Evolutionary conservation across 2,113 vertebrate species (phyloP).

Genomic region (Australoheros scitulus): DNA sequence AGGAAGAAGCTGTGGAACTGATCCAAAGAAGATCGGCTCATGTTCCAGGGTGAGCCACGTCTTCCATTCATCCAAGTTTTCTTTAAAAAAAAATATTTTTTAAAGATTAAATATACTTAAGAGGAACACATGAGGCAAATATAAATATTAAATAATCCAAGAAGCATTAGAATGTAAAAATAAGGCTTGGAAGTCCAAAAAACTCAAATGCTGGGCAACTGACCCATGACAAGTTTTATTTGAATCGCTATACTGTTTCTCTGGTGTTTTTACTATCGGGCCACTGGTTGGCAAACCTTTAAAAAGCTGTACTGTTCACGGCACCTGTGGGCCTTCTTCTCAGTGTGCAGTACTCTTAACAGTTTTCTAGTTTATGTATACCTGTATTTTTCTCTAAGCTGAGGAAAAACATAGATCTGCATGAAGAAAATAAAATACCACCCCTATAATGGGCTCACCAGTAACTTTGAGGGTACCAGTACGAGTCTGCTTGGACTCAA

Average conservation of each 20-base stretch:
- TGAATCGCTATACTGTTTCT: not conserved
- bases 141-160: too few species aligned
- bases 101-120: too few species aligned
- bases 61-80: too few species aligned
- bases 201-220: too few species aligned
- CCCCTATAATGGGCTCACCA: conserved; percentile 57
- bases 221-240: not conserved
- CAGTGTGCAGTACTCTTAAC: conserved; percentile 26
- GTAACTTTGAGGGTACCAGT: conserved; percentile 62
- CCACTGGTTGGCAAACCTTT: conserved; percentile 36
- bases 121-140: too few species aligned
- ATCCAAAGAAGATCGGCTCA: too few species aligned
- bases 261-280: conserved; percentile 12
- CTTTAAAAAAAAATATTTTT: too few species aligned
- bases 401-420: not conserved
- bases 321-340: conserved; percentile 44
- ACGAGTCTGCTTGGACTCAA: conserved; percentile 58
- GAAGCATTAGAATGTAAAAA: too few species aligned
- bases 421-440: conserved; percentile 43
- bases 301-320: conserved; percentile 35
- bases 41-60: too few species aligned
- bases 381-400: not conserved
- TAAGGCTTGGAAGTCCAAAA: too few species aligned
- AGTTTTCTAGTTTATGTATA: not conserved
- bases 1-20: too few species aligned